phyloP scores from a whole-genome alignment of 2,888 invertebrate species.

The Melanchra persicariae region DNA sequence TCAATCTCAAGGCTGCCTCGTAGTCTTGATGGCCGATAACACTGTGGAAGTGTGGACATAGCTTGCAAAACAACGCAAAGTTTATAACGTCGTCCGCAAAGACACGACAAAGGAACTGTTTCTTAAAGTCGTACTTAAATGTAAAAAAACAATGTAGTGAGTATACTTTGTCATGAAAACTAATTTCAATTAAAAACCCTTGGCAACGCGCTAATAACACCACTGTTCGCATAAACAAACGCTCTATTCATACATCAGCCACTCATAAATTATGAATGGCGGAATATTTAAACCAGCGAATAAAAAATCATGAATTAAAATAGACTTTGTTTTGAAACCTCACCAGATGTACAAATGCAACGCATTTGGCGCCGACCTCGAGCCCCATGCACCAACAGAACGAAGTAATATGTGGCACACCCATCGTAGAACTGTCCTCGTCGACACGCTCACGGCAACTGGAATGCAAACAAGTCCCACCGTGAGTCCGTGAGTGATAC shows the following conservation, averaged over 20 bases:
- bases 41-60: neutral
- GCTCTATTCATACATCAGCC: slow-evolving; percentile 24
- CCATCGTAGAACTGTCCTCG: slow-evolving; percentile 72
- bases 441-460: slow-evolving; percentile 70
- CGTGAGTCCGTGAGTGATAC: slow-evolving; percentile 39
- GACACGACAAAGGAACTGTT: neutral
- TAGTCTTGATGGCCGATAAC: slow-evolving; percentile 11
- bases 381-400: slow-evolving; percentile 87
- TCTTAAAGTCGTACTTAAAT: neutral
- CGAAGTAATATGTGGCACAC: slow-evolving; percentile 82
- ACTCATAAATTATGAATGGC: neutral
- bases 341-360: slow-evolving; percentile 82
- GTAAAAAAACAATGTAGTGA: neutral
- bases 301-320: slow-evolving; percentile 13
- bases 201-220: slow-evolving; percentile 10
- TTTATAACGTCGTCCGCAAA: slow-evolving; percentile 18
- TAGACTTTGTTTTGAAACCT: slow-evolving; percentile 44
- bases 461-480: slow-evolving; percentile 35
- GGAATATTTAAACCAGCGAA: neutral
- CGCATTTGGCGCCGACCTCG: slow-evolving; percentile 79
- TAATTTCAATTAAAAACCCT: neutral
- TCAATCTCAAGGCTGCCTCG: slow-evolving; percentile 43
- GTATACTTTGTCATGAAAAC: neutral
- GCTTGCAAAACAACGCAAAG: neutral
- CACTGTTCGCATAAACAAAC: slow-evolving; percentile 24